These are phyloP conservation scores for Chrysochloris asiatica DNA, from an alignment of 2,113 vertebrate species.

Conservation along the genomic window DNA sequence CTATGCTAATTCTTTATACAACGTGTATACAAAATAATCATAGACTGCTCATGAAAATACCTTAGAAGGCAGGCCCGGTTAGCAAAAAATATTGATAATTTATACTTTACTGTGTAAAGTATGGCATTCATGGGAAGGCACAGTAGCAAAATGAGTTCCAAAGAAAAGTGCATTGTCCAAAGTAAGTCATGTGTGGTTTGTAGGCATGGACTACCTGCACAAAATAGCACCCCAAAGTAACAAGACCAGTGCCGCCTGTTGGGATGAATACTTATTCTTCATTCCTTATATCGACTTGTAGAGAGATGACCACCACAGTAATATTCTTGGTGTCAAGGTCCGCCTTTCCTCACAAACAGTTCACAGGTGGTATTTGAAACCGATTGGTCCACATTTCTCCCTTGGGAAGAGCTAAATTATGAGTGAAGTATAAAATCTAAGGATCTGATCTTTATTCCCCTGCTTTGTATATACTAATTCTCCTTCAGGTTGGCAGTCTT, in stretches of 20 bases:
- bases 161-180: background rate
- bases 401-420: background rate
- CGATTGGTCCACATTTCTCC: background rate
- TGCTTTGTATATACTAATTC: conserved; percentile 16
- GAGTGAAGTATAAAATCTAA: background rate
- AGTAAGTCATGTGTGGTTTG: background rate
- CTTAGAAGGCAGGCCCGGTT: no score
- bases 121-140: background rate
- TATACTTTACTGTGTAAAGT: background rate
- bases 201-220: background rate
- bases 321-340: background rate
- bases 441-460: conserved; percentile 3
- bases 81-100: background rate
- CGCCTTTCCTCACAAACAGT: background rate
- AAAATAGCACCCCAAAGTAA: background rate
- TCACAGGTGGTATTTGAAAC: background rate
- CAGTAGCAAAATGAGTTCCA: background rate
- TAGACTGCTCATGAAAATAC: no score
- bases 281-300: background rate
- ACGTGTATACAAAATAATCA: no score
- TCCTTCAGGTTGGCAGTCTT: background rate
- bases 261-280: background rate
- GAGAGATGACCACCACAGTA: background rate
- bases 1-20: no score
- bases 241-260: background rate